Base-by-base conservation (phyloP, 2,888 invertebrate genomes). In the Hesperia comma region DNA sequence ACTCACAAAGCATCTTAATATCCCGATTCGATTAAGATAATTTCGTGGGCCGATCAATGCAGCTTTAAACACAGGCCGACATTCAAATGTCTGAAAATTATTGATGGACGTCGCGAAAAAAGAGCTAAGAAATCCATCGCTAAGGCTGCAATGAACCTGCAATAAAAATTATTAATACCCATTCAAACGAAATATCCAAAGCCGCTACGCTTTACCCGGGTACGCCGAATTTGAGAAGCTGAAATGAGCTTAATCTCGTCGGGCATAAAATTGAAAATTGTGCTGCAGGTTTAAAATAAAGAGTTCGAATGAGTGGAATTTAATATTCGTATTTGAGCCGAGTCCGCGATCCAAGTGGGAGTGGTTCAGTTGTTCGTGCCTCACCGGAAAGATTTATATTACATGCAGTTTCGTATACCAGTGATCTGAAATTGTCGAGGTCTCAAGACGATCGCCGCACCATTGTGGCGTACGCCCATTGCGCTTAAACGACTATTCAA, bases 361-460 rank as follows among this genome's bases (percentile, higher is more conserved):
- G 92, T 88, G 92, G 89, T 83, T 79, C 77, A 77, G 85, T 87
- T 87, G 90, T 91, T 90, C 90, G 86, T 85, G 85, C 85, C 81
- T 86, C 91, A 89, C 91, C 92, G 92, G 92, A 92, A 92, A 92
- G 92, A 92, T 92, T 92, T 92, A 92, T 92, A 92, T 90, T 92
- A 92, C 92, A 88, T 89, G 88, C 90, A 88, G 86, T 90, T 91
- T 90, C 86, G 87, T 88, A 86, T 88, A 86, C 87, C 82, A 87
- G 86, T 90, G 90, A 92, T 92, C 92, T 90, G 89, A 87, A 90
- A 89, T 88, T 88, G 90, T 92, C 90, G 88, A 86, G 76, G 75
- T 72, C 77, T 69, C 73, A 70, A 68, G 61, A 61, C 63, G 58
- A 70, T 70, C 64, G 62, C 71, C 68, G 68, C 70, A 68, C 77